Conservation (phyloP, 1,140 invertebrate species). For the Musca vetustissima region DNA sequence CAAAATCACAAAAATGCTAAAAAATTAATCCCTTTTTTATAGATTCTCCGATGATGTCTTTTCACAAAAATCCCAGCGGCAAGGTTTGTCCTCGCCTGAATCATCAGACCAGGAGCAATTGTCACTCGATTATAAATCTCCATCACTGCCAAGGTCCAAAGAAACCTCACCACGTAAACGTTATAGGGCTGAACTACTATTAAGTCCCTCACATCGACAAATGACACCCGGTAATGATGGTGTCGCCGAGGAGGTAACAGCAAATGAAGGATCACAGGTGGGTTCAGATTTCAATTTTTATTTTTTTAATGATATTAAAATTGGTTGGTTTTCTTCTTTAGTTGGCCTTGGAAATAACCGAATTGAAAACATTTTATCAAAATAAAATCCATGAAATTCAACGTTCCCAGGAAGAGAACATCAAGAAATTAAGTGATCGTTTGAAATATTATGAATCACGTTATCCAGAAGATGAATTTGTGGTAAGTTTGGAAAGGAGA, state of each 20-base stretch:
- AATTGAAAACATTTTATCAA: constrained; percentile 48
- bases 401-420: constrained; percentile 38
- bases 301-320: not conserved
- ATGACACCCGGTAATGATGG: constrained; percentile 44
- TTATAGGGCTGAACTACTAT: constrained; percentile 42
- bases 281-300: not conserved
- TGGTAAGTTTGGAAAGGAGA: constrained; percentile 38
- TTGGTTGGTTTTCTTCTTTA: constrained; percentile 13
- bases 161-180: constrained; percentile 45
- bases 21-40: constrained; percentile 28
- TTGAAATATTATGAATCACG: constrained; percentile 44
- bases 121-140: constrained; percentile 31
- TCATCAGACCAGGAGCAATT: constrained; percentile 46
- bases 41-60: constrained; percentile 70
- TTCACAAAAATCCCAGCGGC: constrained; percentile 65
- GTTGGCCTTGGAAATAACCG: constrained; percentile 37
- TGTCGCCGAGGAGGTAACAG: constrained; percentile 27
- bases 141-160: constrained; percentile 27
- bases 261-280: constrained; percentile 25
- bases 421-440: constrained; percentile 42
- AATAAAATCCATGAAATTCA: constrained; percentile 46
- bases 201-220: constrained; percentile 51
- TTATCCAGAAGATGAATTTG: constrained; percentile 49
- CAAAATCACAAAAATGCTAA: too few species aligned
- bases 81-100: constrained; percentile 37